Percentiles rank a stretch among this genome's conserved stretches.
phyloP scores from a whole-genome alignment of 2,888 invertebrate genomes.

The Mongoloraphidia duomilia region DNA sequence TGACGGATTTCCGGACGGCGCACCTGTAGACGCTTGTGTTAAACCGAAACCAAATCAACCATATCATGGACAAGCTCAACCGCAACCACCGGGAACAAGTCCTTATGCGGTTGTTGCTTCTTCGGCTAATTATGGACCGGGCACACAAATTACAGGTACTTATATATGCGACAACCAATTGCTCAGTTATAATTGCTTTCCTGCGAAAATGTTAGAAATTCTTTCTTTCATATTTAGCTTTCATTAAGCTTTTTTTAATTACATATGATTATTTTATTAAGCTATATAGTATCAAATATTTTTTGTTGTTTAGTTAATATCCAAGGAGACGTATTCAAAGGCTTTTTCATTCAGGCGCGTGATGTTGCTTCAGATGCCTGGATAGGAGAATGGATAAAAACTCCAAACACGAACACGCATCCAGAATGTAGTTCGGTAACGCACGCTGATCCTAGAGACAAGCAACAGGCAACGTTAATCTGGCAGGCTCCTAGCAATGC shows the following conservation, averaged over 20 bases:
- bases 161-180: slow-evolving; percentile 1
- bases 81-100: slow-evolving; percentile 45
- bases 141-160: slow-evolving; percentile 53
- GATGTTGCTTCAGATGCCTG: slow-evolving; percentile 56
- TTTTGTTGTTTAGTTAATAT: slow-evolving; percentile 36
- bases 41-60: slow-evolving; percentile 61
- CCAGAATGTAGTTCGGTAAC: slow-evolving; percentile 69
- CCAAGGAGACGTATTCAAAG: slow-evolving; percentile 51
- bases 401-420: slow-evolving; percentile 59
- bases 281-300: not conserved
- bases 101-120: slow-evolving; percentile 57
- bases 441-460: slow-evolving; percentile 61
- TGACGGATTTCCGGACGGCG: slow-evolving; percentile 59
- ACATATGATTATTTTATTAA: not conserved
- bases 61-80: slow-evolving; percentile 58
- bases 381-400: slow-evolving; percentile 60
- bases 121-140: slow-evolving; percentile 47
- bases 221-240: not conserved
- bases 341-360: slow-evolving; percentile 73
- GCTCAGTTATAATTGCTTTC: not conserved
- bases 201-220: not conserved
- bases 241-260: not conserved
- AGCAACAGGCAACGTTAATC: slow-evolving; percentile 53
- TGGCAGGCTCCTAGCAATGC: slow-evolving; percentile 59
- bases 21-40: slow-evolving; percentile 67